These are phyloP conservation scores for Clunio marinus DNA, from an alignment of 2,888 invertebrate genomes.

Conservation along the genomic window DNA sequence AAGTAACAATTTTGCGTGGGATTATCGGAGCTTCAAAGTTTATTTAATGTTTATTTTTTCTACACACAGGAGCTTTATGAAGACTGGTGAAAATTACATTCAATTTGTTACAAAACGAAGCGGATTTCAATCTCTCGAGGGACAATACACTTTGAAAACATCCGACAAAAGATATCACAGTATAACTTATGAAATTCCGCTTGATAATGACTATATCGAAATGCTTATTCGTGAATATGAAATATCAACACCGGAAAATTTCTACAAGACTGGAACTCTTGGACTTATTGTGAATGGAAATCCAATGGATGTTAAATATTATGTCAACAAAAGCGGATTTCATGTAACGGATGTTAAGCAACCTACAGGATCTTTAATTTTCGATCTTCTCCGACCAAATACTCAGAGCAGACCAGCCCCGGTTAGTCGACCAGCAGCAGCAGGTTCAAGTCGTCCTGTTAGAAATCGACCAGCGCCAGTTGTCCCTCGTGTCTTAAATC, in stretches of 20 bases:
- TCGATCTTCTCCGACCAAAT: background rate
- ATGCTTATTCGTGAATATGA: slow-evolving; percentile 23
- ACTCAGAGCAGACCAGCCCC: background rate
- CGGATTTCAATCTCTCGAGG: slow-evolving; percentile 23
- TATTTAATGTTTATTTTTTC: background rate
- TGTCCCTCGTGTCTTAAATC: background rate
- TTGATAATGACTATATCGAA: slow-evolving; percentile 7
- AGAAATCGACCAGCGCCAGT: background rate
- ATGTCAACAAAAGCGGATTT: slow-evolving; percentile 14
- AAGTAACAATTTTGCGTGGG: background rate
- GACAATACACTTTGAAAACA: slow-evolving; percentile 22
- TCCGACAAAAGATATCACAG: slow-evolving; percentile 19
- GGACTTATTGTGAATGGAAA: slow-evolving; percentile 7
- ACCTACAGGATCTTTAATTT: background rate
- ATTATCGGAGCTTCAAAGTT: background rate
- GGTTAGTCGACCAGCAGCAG: background rate
- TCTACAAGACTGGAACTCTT: slow-evolving; percentile 14
- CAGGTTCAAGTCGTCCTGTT: background rate
- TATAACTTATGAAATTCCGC: slow-evolving; percentile 28
- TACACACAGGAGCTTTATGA: slow-evolving; percentile 2
- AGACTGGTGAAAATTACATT: slow-evolving; percentile 29
- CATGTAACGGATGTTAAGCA: slow-evolving; percentile 14
- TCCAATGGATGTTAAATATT: slow-evolving; percentile 19
- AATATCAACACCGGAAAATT: slow-evolving; percentile 26
- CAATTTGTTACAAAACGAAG: slow-evolving; percentile 1